A percentile compares a stretch with the other conserved stretches of the same genome.
Conservation (phyloP, 2,113 vertebrate species). For the Pipa parva region DNA sequence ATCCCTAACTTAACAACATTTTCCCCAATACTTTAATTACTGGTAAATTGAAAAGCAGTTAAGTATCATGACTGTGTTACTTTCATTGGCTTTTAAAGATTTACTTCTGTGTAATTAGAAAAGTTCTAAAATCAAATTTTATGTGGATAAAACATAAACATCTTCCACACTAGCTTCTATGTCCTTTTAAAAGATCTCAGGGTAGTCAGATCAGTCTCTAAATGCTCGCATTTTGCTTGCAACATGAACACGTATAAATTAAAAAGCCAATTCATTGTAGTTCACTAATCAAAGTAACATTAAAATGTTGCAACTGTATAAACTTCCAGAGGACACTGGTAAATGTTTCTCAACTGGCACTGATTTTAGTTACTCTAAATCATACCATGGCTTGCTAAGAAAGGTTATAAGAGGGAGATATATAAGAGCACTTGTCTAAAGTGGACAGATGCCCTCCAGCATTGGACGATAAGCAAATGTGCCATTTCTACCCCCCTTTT, state of each 20-base stretch:
- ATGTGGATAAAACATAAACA: slow-evolving; percentile 20
- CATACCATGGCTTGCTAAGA: slow-evolving; percentile 8
- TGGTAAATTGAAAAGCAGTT: too few species aligned
- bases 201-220: slow-evolving; percentile 15
- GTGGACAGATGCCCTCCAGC: slow-evolving; percentile 18
- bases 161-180: neutral
- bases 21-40: too few species aligned
- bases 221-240: slow-evolving; percentile 29
- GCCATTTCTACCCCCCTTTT: slow-evolving; percentile 36
- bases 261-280: slow-evolving; percentile 47
- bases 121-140: slow-evolving; percentile 39
- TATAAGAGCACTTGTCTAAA: slow-evolving; percentile 17
- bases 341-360: slow-evolving; percentile 42
- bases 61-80: neutral
- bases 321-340: slow-evolving; percentile 48
- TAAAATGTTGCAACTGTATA: slow-evolving; percentile 50
- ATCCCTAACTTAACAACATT: too few species aligned
- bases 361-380: slow-evolving; percentile 47
- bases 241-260: slow-evolving; percentile 52
- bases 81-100: neutral
- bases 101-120: neutral
- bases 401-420: neutral
- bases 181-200: slow-evolving; percentile 12
- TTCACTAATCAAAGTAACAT: slow-evolving; percentile 50
- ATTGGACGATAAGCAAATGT: neutral